Percentiles rank a stretch among this genome's conserved stretches.
Conservation (phyloP, 2,888 invertebrate genomes). For the Notodonta ziczac region DNA sequence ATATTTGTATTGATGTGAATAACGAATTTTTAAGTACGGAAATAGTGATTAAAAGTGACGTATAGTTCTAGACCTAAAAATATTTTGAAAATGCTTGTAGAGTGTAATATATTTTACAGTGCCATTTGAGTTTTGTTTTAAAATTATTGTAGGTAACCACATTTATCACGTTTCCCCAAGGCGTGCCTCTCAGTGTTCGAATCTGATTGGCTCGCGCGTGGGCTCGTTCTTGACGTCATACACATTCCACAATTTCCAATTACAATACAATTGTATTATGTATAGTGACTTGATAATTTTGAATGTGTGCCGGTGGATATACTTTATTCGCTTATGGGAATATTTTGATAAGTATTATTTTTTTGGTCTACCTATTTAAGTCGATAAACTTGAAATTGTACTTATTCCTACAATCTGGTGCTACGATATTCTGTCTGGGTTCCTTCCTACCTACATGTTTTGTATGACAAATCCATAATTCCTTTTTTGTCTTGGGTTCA, state of each 20-base stretch:
- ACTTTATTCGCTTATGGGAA: not conserved
- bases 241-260: slow-evolving; percentile 75
- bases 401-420: no score
- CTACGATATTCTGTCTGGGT: no score
- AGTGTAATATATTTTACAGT: not conserved
- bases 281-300: slow-evolving; percentile 31
- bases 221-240: slow-evolving; percentile 82
- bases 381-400: no score
- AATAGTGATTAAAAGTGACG: not conserved
- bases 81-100: slow-evolving; percentile 6
- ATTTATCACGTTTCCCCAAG: slow-evolving; percentile 70
- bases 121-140: not conserved
- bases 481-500: no score
- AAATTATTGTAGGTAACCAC: not conserved
- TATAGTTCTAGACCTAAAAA: not conserved
- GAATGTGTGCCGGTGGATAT: not conserved
- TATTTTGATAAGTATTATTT: no score
- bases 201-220: slow-evolving; percentile 79
- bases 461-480: no score
- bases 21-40: not conserved
- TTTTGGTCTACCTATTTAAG: no score
- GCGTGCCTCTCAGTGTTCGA: slow-evolving; percentile 85
- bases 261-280: slow-evolving; percentile 59
- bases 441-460: no score
- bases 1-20: not conserved